A percentile compares a stretch with the other conserved stretches of the same genome.
Evolutionary conservation across 1,140 invertebrate species (phyloP).

Genomic region (Procambarus virginalis): DNA sequence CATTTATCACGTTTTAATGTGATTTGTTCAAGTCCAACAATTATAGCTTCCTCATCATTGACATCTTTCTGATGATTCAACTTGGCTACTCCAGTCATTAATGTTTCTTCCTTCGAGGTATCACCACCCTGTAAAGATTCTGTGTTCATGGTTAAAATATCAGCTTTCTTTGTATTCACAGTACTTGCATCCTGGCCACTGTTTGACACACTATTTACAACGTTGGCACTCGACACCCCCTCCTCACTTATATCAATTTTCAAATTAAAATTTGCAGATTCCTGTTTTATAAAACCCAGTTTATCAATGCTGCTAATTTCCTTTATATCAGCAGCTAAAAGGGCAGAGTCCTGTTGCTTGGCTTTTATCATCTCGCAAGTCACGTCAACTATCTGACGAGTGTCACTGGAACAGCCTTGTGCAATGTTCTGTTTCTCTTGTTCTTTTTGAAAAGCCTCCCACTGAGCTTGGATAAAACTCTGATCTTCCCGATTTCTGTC

Average conservation of each 20-base stretch:
- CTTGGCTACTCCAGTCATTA: background rate
- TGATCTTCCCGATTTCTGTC: slow-evolving; percentile 56
- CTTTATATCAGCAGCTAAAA: background rate
- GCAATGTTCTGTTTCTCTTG: background rate
- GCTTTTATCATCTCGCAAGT: background rate
- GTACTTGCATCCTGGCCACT: background rate
- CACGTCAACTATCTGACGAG: slow-evolving; percentile 13
- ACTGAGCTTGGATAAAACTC: slow-evolving; percentile 59
- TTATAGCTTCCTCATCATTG: too few relatives aligned
- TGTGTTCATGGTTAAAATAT: slow-evolving; percentile 7
- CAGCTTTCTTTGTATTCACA: background rate
- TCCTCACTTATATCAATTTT: background rate
- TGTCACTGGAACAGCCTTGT: background rate
- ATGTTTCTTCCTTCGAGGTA: background rate
- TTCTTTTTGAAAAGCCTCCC: slow-evolving; percentile 46
- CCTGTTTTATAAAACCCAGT: background rate
- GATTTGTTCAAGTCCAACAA: background rate
- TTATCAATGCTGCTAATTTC: background rate
- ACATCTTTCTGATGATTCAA: background rate
- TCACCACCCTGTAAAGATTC: slow-evolving; percentile 30
- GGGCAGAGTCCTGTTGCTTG: background rate
- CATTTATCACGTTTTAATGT: background rate
- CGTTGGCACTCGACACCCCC: slow-evolving; percentile 32
- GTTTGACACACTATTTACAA: slow-evolving; percentile 32
- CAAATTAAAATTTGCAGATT: background rate